phyloP scores from a whole-genome alignment of 1,140 invertebrate species.

The Pseudomyrmex dendroicus region DNA sequence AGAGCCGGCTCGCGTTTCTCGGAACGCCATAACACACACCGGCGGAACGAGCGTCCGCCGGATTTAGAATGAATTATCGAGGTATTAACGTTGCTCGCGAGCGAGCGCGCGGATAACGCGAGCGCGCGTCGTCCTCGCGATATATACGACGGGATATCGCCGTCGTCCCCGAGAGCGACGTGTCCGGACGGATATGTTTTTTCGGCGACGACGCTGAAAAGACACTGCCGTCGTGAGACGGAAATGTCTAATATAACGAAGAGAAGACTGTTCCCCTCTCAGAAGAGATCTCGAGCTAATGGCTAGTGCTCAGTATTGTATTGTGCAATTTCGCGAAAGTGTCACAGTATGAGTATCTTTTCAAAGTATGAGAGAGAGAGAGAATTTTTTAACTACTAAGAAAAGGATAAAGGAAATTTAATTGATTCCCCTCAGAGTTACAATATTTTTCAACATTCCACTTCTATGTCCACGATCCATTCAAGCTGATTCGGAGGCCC shows the following conservation, averaged over 20 bases:
- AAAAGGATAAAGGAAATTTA: no score
- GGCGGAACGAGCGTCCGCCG: constrained; percentile 63
- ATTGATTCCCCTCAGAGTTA: no score
- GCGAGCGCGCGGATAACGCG: constrained; percentile 9
- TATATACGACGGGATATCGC: constrained; percentile 51
- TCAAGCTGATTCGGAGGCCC: no score
- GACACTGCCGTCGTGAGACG: background rate
- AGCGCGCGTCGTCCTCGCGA: constrained; percentile 29
- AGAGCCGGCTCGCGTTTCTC: constrained; percentile 65
- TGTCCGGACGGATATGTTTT: background rate
- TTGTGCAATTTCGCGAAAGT: background rate
- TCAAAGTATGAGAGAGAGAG: no score
- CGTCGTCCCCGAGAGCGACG: constrained; percentile 1
- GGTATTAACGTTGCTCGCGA: constrained; percentile 68
- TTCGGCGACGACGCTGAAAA: background rate
- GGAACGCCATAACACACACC: constrained; percentile 67
- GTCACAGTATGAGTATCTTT: no score
- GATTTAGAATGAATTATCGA: constrained; percentile 79
- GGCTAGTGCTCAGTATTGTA: no score
- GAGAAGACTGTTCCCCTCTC: background rate
- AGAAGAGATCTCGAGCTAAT: background rate
- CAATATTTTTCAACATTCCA: no score
- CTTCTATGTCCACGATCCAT: no score
- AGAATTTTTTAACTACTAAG: no score
- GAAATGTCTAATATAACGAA: background rate